These are phyloP conservation scores for Yasuhikotakia modesta DNA, from an alignment of 2,797 vertebrate genomes.

Conservation along the genomic window DNA sequence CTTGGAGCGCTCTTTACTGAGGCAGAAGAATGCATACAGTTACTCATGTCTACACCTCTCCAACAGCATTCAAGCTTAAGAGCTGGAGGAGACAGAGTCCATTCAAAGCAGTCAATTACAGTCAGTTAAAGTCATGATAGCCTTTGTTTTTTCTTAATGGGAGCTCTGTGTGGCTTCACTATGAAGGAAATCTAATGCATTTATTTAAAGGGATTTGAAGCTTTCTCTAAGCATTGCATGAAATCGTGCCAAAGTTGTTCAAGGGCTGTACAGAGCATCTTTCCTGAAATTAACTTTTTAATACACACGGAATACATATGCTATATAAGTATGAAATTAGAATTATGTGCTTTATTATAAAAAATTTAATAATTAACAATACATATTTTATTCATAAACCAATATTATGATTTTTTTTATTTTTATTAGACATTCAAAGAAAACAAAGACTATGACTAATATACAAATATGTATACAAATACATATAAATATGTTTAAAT, in stretches of 20 bases:
- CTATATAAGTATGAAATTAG: not conserved
- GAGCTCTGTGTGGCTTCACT: conserved; percentile 54
- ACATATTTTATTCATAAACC: too few relatives aligned
- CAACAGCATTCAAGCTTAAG: conserved; percentile 39
- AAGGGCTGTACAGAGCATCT: conserved; percentile 6
- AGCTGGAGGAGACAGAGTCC: conserved; percentile 48
- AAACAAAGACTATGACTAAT: too few relatives aligned
- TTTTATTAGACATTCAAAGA: too few relatives aligned
- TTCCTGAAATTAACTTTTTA: not conserved
- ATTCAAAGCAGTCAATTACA: conserved; percentile 61
- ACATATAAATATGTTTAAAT: not conserved
- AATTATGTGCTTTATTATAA: not conserved
- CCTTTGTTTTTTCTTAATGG: conserved; percentile 61
- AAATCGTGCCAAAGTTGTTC: conserved; percentile 37
- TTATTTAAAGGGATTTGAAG: conserved; percentile 45
- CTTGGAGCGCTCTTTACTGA: conserved; percentile 51
- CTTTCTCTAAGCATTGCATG: conserved; percentile 31
- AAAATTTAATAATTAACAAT: too few relatives aligned
- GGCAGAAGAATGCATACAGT: conserved; percentile 53
- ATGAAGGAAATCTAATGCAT: conserved; percentile 55
- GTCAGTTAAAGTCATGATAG: conserved; percentile 56
- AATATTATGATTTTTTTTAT: too few relatives aligned
- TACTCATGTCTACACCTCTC: conserved; percentile 52
- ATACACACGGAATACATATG: too few relatives aligned
- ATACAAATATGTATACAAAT: too few relatives aligned